Evolutionary conservation across 2,797 vertebrate species (phyloP), one percentile per base, ranked within the genome.

Genomic region (Gymnoscopelus braueri): DNA sequence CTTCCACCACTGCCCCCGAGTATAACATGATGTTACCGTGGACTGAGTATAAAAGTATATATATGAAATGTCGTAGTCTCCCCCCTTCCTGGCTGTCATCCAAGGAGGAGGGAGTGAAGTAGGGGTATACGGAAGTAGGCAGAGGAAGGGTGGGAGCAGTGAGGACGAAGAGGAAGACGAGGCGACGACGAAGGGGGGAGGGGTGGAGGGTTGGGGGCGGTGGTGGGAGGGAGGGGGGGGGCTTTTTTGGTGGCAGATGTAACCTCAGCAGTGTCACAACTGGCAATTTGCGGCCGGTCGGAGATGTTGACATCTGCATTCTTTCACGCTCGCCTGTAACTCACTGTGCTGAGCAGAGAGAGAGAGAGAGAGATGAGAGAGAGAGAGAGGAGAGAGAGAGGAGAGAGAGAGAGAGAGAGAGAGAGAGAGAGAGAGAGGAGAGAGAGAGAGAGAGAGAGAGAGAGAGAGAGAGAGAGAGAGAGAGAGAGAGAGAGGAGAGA

Each of bases 221-320:
- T 35, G 10, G 62, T 4, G 79, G 54, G 59, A 5, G 6, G 29
- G 47, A 15, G n/a, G 23, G 69, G 50, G 50, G 54, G 59, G 51
- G 74, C 44, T 56, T 48, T 19, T 13, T 64, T 35, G 53, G 63
- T 39, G 32, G 35, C 8, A 26, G 26, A 32, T 59, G 23, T 75
- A 92, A 91, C 90, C 91, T 88, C 91, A 89, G 78, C 75, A 77
- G 77, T 88, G 87, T 88, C 90, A 84, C 74, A 89, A 90, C 84
- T 88, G 79, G 84, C 84, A 92, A 89, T 91, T 90, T 91, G 91
- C 54, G 89, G 89, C 63, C 65, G 55, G 74, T 77, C 75, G 73
- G 79, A 80, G 84, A 90, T 89, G 91, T 89, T 84, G 88, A 92
- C 87, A 90, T 88, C 83, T 89, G 84, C 91, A 92, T 93, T 92